These are phyloP conservation scores for Temnothorax ravouxi DNA, from an alignment of 2,888 invertebrate species.

Conservation along the genomic window DNA sequence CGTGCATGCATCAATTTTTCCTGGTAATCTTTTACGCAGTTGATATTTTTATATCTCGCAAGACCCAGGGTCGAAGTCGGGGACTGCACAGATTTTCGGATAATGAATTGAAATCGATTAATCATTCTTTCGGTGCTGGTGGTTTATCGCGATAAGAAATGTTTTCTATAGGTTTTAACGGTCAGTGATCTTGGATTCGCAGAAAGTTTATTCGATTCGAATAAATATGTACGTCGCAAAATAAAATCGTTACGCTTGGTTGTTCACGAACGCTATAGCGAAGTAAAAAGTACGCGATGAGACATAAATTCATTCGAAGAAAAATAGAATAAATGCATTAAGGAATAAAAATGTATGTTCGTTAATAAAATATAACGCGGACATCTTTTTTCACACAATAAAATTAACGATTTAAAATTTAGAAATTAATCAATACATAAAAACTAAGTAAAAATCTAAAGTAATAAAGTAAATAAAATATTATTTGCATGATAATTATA, in stretches of 20 bases:
- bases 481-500: background rate
- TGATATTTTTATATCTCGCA: slow-evolving; percentile 38
- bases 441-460: background rate
- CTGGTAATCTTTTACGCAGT: slow-evolving; percentile 4
- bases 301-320: slow-evolving; percentile 17
- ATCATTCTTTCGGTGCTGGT: slow-evolving; percentile 45
- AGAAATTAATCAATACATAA: background rate
- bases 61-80: slow-evolving; percentile 46
- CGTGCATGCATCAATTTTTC: slow-evolving; percentile 4
- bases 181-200: slow-evolving; percentile 40
- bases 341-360: background rate
- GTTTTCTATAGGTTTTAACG: slow-evolving; percentile 25
- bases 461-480: slow-evolving; percentile 2
- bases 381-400: background rate
- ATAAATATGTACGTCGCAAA: background rate
- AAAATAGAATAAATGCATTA: background rate
- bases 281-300: slow-evolving; percentile 9
- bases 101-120: slow-evolving; percentile 41
- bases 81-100: slow-evolving; percentile 26
- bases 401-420: slow-evolving; percentile 10
- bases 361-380: background rate
- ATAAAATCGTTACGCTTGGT: slow-evolving; percentile 27
- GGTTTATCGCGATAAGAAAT: slow-evolving; percentile 47
- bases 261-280: background rate
- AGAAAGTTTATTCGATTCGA: background rate